Conservation (phyloP, 2,113 vertebrate genomes). For the Chaenogobius annularis region DNA sequence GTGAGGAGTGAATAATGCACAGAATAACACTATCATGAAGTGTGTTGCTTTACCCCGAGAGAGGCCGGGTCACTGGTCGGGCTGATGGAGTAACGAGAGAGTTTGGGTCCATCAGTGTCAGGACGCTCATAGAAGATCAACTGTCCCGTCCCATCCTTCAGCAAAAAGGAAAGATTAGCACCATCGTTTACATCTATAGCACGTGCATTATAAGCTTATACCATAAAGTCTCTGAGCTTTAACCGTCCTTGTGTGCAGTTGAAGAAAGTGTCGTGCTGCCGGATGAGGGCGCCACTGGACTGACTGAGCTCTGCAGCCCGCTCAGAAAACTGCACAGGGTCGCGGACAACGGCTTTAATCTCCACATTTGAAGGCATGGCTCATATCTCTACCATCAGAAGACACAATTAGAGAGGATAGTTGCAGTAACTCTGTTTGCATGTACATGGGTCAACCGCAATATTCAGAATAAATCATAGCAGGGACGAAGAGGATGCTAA, state of each 20-base stretch:
- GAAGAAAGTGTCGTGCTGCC: conserved; percentile 83
- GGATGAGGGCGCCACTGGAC: conserved; percentile 66
- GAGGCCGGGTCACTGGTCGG: conserved; percentile 72
- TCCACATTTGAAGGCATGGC: conserved; percentile 83
- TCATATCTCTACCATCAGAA: conserved; percentile 37
- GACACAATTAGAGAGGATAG: not conserved
- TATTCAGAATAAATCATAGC: not conserved
- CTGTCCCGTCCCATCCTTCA: conserved; percentile 78
- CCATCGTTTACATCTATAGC: not conserved
- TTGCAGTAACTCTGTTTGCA: not conserved
- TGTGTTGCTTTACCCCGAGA: conserved; percentile 69
- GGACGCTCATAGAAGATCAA: conserved; percentile 87
- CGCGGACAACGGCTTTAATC: conserved; percentile 77
- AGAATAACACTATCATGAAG: not conserved
- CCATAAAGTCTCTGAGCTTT: conserved; percentile 77
- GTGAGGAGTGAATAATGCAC: not conserved
- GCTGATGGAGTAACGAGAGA: conserved; percentile 79
- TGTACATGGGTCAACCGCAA: not conserved
- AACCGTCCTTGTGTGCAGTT: conserved; percentile 73
- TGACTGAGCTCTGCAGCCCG: conserved; percentile 70
- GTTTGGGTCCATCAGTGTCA: conserved; percentile 79
- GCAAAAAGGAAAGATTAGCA: conserved; percentile 1
- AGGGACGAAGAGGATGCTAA: not conserved
- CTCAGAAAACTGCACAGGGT: conserved; percentile 25
- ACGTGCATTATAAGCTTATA: conserved; percentile 24